phyloP scores from a whole-genome alignment of 2,888 invertebrate species.

The Acanthosepion pharaonis region DNA sequence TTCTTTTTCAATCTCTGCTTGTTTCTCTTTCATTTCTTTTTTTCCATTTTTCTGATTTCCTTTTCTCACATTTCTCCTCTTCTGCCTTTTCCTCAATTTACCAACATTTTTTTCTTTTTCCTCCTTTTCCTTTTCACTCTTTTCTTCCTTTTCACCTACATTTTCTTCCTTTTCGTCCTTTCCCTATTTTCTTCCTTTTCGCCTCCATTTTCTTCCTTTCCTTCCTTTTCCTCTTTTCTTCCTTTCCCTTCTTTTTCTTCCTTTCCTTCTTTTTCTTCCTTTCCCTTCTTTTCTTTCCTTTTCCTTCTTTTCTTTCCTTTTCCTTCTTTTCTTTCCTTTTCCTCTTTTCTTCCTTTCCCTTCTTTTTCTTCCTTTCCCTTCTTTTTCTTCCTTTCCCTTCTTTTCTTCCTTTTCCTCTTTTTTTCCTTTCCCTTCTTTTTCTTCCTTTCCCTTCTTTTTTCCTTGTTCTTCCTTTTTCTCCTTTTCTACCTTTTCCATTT shows the following conservation, averaged over 20 bases:
- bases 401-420: not conserved
- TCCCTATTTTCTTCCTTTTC: not conserved
- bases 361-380: not conserved
- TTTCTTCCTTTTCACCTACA: not conserved
- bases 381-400: not conserved
- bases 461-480: not conserved
- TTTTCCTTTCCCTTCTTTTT: too few species aligned
- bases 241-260: too few species aligned
- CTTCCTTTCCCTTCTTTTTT: too few species aligned
- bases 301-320: not conserved
- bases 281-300: not conserved
- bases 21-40: not conserved
- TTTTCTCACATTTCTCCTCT: not conserved
- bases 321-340: not conserved
- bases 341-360: not conserved
- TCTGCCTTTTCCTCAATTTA: not conserved
- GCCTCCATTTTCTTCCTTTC: not conserved
- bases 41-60: not conserved
- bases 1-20: too few species aligned
- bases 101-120: too few species aligned
- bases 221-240: not conserved
- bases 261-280: not conserved
- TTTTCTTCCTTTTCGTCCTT: not conserved
- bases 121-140: not conserved
- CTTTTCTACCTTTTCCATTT: not conserved